Base-by-base conservation (phyloP, 2,797 vertebrate species). In the Parotocinclus haroldoi region DNA sequence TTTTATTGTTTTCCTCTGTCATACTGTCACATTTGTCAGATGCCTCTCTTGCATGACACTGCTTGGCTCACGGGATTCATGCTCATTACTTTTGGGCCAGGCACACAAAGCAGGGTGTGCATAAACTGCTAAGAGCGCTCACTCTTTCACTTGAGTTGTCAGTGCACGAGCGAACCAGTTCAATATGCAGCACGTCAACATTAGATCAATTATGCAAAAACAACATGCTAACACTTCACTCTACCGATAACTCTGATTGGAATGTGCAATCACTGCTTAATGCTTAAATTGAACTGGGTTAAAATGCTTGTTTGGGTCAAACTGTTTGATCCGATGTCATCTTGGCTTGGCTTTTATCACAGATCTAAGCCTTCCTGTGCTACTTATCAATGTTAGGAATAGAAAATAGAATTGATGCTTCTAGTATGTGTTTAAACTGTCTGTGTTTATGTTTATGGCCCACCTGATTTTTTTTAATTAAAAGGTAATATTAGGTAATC, bases 191-290 rank as follows among this genome's bases (percentile, higher is more conserved):
- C 63, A 17, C 61, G 71, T 75, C 71, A 79, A 49, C 50, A 70
- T 61, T 40, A 51, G 68, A 79, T 79, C 75, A 77, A 77, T 79
- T 77, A 75, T 79, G 61, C 67, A 75, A 75, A 74, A 77, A 75
- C 51, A 70, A 70, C 61, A 77, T 18, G 55, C 45, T 52, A 59
- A 40, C 65, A 27, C 17, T 55, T 77, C 67, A 58, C 49, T 68
- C 58, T 19, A 27, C 39, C 38, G 60, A 48, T 44, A 42, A 14
- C 56, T 66, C 38, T 62, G 42, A 55, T 45, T 48, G 52, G 42
- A 63, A 59, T 60, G 13, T 58, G 12, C 51, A 37, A 57, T 17
- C 7, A 59, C 18, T 50, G 50, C 27, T 50, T 18, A 73, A 49
- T 39, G 18, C 13, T 71, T 63, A 19, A 59, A 66, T 63, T 50